Evolutionary conservation across 2,797 vertebrate species (phyloP).

Genomic region (Lutjanus argentimaculatus): DNA sequence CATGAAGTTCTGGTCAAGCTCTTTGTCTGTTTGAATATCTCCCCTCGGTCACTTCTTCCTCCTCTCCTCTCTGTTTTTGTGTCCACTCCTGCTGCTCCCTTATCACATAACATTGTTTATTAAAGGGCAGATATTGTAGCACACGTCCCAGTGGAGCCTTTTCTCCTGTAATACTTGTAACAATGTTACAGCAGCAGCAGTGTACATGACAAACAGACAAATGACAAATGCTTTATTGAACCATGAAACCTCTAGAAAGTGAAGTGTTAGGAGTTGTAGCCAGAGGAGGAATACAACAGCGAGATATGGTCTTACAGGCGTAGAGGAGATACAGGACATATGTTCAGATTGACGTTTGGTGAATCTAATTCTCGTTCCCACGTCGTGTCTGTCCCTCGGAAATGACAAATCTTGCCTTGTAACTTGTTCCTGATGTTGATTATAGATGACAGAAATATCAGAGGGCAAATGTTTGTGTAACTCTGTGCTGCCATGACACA

Average conservation of each 20-base stretch:
- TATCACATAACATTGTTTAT: slow-evolving; percentile 49
- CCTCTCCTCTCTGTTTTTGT: background rate
- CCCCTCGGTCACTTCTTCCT: background rate
- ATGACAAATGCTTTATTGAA: slow-evolving; percentile 51
- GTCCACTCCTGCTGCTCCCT: slow-evolving; percentile 3
- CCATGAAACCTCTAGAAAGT: slow-evolving; percentile 14
- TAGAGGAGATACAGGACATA: slow-evolving; percentile 24
- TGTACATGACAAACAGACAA: slow-evolving; percentile 1
- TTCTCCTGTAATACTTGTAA: slow-evolving; percentile 47
- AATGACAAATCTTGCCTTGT: slow-evolving; percentile 30
- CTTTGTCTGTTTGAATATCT: background rate
- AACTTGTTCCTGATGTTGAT: slow-evolving; percentile 24
- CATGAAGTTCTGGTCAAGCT: background rate
- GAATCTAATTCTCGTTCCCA: slow-evolving; percentile 17
- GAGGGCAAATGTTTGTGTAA: slow-evolving; percentile 5
- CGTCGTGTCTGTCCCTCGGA: background rate
- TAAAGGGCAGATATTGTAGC: slow-evolving; percentile 40
- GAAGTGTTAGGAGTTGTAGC: slow-evolving; percentile 1
- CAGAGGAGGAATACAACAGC: slow-evolving; percentile 27
- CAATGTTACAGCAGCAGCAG: slow-evolving; percentile 46
- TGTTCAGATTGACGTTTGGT: slow-evolving; percentile 19
- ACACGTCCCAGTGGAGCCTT: slow-evolving; percentile 27
- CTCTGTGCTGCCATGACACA: background rate
- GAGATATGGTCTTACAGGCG: background rate
- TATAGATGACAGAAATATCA: slow-evolving; percentile 31